Percentiles rank a stretch among this genome's conserved stretches.
These are phyloP conservation scores for Crax fasciolata DNA, from an alignment of 2,797 vertebrate genomes.

Conservation along the genomic window DNA sequence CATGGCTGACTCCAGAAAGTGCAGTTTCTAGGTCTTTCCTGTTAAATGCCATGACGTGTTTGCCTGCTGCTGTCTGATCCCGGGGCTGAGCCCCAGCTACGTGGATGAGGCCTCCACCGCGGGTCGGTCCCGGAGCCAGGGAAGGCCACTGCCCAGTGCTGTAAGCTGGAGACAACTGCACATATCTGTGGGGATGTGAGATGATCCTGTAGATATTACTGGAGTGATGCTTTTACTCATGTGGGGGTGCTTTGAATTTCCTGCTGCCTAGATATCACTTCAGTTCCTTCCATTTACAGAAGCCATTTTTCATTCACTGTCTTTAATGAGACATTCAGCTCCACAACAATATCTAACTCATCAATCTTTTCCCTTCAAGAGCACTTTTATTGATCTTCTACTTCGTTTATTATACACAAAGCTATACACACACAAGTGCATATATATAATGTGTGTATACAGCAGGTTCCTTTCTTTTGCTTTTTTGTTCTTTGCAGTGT, in stretches of 20 bases:
- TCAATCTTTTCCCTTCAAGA: conserved; percentile 53
- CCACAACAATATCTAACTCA: conserved; percentile 54
- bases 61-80: not conserved
- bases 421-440: not conserved
- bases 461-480: not conserved
- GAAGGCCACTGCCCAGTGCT: not conserved
- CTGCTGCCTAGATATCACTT: conserved; percentile 16
- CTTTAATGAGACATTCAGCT: conserved; percentile 51
- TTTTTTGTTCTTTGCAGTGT: not conserved
- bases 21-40: not conserved
- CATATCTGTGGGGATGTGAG: not conserved
- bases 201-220: not conserved
- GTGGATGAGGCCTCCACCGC: not conserved
- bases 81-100: not conserved
- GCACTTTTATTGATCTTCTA: conserved; percentile 24
- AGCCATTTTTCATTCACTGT: conserved; percentile 44
- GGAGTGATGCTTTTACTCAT: not conserved
- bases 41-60: not conserved
- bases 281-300: conserved; percentile 14
- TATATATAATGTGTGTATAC: not conserved
- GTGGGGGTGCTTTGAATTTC: not conserved
- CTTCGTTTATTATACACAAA: not conserved
- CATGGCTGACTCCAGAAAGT: not conserved
- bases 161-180: not conserved
- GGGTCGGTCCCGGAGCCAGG: not conserved